Percentiles rank a stretch among this genome's conserved stretches.
Conservation (phyloP, 2,113 vertebrate genomes). For the Anoura caudifer region DNA sequence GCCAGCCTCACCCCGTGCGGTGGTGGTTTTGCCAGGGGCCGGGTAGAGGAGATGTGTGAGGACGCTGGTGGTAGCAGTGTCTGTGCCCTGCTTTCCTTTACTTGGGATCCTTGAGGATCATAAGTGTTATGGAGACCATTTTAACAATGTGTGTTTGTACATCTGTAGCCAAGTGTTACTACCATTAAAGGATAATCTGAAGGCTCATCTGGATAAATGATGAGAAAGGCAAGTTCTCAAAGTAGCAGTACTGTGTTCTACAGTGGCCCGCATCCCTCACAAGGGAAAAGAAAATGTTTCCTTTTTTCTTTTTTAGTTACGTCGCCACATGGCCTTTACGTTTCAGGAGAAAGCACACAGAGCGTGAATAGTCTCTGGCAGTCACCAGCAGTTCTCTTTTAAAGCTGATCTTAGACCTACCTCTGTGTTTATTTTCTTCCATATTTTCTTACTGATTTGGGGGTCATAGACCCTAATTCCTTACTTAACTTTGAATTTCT, state of each 20-base stretch:
- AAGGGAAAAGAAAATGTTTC: not conserved
- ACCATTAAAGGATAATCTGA: not conserved
- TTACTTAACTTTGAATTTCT: not conserved
- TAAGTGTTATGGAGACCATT: not conserved
- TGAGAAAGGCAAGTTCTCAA: not conserved
- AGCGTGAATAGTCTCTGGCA: not conserved
- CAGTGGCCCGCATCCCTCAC: not conserved
- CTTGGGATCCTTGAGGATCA: not conserved
- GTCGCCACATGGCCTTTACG: not conserved
- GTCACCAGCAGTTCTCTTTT: not conserved
- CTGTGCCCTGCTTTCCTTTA: not conserved
- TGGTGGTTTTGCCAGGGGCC: not conserved
- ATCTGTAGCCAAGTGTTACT: not conserved
- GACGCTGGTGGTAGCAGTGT: not conserved
- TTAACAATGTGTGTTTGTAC: not conserved
- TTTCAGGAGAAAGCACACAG: not conserved
- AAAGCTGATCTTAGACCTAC: not conserved
- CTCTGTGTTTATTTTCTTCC: not conserved
- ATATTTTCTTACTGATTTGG: not conserved
- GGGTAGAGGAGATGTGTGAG: not conserved
- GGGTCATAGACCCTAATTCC: not conserved
- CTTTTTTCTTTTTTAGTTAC: not conserved
- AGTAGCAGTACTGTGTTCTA: not conserved
- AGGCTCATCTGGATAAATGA: not conserved
- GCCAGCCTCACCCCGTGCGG: not conserved